phyloP scores from a whole-genome alignment of 2,113 vertebrate genomes.

The Martes martes region DNA sequence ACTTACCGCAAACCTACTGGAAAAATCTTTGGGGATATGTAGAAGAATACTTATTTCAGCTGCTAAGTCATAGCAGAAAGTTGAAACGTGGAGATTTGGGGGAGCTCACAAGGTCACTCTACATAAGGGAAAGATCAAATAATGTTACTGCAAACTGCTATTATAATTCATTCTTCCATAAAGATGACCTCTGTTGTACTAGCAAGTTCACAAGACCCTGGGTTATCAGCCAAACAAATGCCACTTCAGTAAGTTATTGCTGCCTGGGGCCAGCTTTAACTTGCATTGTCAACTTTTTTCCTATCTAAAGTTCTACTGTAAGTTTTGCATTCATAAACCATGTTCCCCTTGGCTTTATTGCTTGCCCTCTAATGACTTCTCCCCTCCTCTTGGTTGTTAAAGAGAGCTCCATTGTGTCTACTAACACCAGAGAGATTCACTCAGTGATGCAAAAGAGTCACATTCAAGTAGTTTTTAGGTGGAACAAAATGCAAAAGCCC shows the following conservation, averaged over 20 bases:
- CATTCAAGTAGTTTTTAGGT: slow-evolving; percentile 67
- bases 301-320: slow-evolving; percentile 75
- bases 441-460: slow-evolving; percentile 77
- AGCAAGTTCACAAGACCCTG: slow-evolving; percentile 67
- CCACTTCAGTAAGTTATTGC: slow-evolving; percentile 73
- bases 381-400: slow-evolving; percentile 70
- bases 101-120: not conserved
- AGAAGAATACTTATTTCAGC: not conserved
- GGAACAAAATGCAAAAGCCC: slow-evolving; percentile 34
- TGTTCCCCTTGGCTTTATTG: slow-evolving; percentile 74
- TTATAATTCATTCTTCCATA: slow-evolving; percentile 63
- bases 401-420: slow-evolving; percentile 79
- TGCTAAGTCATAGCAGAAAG: slow-evolving; percentile 56
- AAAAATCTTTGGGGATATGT: not conserved
- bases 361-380: slow-evolving; percentile 79
- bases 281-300: slow-evolving; percentile 67
- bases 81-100: not conserved
- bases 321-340: slow-evolving; percentile 83
- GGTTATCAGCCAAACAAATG: slow-evolving; percentile 79
- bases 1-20: not conserved
- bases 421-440: slow-evolving; percentile 74
- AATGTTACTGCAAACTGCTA: slow-evolving; percentile 61
- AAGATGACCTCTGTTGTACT: slow-evolving; percentile 71
- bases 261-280: slow-evolving; percentile 75
- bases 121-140: slow-evolving; percentile 48